These are phyloP conservation scores for Siphamia tubifer DNA, from an alignment of 2,113 vertebrate genomes.

Conservation along the genomic window DNA sequence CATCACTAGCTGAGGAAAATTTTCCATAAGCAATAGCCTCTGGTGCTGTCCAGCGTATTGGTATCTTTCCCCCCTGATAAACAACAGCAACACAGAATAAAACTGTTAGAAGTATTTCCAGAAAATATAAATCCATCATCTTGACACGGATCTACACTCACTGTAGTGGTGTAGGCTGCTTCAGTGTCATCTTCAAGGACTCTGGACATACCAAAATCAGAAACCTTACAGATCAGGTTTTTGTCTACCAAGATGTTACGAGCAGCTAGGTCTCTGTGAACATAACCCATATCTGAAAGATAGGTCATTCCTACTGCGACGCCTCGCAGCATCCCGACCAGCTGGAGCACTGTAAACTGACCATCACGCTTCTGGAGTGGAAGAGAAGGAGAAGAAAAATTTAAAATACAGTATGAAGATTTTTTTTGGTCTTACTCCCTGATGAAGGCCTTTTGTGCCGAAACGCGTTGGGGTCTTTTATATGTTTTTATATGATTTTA, in stretches of 20 bases:
- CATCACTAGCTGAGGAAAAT: constrained; percentile 93
- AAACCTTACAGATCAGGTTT: constrained; percentile 95
- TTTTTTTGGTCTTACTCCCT: too few species aligned
- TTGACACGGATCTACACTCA: constrained; percentile 40
- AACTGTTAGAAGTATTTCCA: not conserved
- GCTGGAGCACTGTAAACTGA: constrained; percentile 95
- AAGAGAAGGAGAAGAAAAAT: not conserved
- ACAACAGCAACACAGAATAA: not conserved
- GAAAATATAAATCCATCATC: not conserved
- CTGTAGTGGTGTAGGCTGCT: constrained; percentile 76
- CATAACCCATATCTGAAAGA: constrained; percentile 82
- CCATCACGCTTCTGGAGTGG: constrained; percentile 89
- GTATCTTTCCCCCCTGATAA: constrained; percentile 93
- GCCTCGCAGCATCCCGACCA: constrained; percentile 94
- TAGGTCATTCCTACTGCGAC: constrained; percentile 86
- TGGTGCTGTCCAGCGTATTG: constrained; percentile 96
- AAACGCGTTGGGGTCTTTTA: too few species aligned
- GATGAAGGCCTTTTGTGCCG: too few species aligned
- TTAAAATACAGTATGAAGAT: not conserved
- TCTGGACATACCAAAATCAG: constrained; percentile 95
- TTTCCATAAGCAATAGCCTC: constrained; percentile 96
- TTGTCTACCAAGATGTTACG: constrained; percentile 96
- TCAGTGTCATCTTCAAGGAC: constrained; percentile 88
- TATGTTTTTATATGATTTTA: too few species aligned
- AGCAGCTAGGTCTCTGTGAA: constrained; percentile 82